Percentiles rank a stretch among this genome's conserved stretches.
Evolutionary conservation across 2,113 vertebrate genomes (phyloP).

Genomic region (Terrapene triunguis): DNA sequence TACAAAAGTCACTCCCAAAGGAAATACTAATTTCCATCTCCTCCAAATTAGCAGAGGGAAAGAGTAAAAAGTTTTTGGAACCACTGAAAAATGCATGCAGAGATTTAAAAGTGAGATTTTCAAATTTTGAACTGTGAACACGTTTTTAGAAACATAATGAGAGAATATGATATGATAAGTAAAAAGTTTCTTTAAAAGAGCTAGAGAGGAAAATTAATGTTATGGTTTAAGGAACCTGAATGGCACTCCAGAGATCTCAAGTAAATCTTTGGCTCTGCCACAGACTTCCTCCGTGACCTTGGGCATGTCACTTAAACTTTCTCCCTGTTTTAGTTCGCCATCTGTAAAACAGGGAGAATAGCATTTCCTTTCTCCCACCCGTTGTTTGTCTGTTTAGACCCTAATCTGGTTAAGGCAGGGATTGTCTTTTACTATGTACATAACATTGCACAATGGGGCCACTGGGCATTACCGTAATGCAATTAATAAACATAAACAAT

Average conservation of each 20-base stretch:
- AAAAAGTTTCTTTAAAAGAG: slow-evolving; percentile 12
- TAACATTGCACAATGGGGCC: slow-evolving; percentile 42
- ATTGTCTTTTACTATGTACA: slow-evolving; percentile 19
- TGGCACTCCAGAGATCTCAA: not conserved
- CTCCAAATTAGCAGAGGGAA: not conserved
- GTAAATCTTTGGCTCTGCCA: slow-evolving; percentile 56
- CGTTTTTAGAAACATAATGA: not conserved
- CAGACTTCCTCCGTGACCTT: slow-evolving; percentile 27
- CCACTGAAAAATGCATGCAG: fast-evolving
- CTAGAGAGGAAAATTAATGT: slow-evolving; percentile 43
- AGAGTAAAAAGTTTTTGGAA: not conserved
- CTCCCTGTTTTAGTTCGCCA: not conserved
- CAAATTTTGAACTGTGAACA: fast-evolving
- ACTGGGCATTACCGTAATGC: slow-evolving; percentile 27
- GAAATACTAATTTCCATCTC: not conserved
- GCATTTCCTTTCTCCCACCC: slow-evolving; percentile 26
- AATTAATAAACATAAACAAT: slow-evolving; percentile 65
- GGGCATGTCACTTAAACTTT: slow-evolving; percentile 44
- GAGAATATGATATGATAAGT: not conserved
- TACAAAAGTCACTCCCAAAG: not conserved
- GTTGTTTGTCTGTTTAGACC: slow-evolving; percentile 49
- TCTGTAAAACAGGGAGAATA: slow-evolving; percentile 50
- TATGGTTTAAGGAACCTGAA: not conserved
- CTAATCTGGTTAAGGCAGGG: slow-evolving; percentile 22
- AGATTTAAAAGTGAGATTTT: not conserved